These are phyloP conservation scores for Barbus barbus DNA, from an alignment of 2,113 vertebrate genomes.

Conservation along the genomic window DNA sequence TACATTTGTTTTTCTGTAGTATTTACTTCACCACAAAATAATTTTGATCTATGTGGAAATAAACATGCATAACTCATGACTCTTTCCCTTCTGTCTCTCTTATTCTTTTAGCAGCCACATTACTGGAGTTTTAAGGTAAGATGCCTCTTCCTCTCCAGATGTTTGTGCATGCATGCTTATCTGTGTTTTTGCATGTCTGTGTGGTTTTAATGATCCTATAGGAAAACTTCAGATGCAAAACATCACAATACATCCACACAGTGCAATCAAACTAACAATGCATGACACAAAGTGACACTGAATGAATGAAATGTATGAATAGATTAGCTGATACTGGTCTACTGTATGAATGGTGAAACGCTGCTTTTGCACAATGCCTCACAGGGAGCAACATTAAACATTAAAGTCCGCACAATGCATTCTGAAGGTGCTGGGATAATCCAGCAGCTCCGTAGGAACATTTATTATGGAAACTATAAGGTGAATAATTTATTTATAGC, in stretches of 20 bases:
- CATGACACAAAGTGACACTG: neutral
- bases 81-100: conserved; percentile 28
- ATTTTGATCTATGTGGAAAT: too few relatives aligned
- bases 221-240: neutral
- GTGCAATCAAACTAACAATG: neutral
- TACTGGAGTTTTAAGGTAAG: conserved; percentile 95
- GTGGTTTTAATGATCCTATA: neutral
- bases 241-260: neutral
- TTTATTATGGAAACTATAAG: neutral
- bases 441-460: neutral
- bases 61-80: conserved; percentile 26
- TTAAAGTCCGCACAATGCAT: neutral
- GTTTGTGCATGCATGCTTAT: neutral
- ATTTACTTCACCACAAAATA: too few relatives aligned
- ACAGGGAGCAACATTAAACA: neutral
- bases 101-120: conserved; percentile 77
- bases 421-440: neutral
- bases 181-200: conserved; percentile 7
- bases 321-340: neutral
- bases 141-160: conserved; percentile 18
- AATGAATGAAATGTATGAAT: neutral
- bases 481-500: neutral
- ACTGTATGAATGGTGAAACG: neutral
- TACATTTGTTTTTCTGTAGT: too few relatives aligned
- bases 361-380: neutral